Percentiles rank a stretch among this genome's conserved stretches.
These are phyloP conservation scores for Cephus spinipes DNA, from an alignment of 2,888 invertebrate species.

Conservation along the genomic window DNA sequence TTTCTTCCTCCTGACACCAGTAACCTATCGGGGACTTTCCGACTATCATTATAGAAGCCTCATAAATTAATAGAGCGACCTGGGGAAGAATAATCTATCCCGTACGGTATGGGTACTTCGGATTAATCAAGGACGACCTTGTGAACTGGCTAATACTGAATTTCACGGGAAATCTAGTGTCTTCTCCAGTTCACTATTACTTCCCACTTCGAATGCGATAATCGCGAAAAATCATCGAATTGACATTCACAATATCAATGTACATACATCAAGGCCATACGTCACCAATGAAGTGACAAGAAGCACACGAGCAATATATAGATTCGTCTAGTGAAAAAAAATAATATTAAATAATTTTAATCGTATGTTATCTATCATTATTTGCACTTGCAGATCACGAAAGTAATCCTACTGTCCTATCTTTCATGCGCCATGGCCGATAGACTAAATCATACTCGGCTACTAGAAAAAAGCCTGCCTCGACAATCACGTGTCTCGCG, in stretches of 20 bases:
- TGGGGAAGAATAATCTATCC: conserved; percentile 46
- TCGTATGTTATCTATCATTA: background rate
- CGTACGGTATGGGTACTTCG: conserved; percentile 40
- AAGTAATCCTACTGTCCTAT: conserved; percentile 28
- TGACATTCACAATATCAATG: background rate
- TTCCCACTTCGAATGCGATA: background rate
- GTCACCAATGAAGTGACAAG: background rate
- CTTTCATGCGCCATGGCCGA: conserved; percentile 24
- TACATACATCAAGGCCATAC: background rate
- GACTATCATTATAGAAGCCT: conserved; percentile 11
- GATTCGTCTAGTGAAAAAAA: background rate
- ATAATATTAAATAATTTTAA: background rate
- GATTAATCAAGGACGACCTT: conserved; percentile 56
- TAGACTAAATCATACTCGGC: conserved; percentile 35
- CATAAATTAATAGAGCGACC: conserved; percentile 36
- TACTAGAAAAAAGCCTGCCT: conserved; percentile 22
- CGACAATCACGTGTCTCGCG: background rate
- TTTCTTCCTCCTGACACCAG: background rate
- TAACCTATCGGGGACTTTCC: background rate
- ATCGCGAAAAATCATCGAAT: background rate
- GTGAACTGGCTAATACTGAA: conserved; percentile 49
- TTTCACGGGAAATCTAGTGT: conserved; percentile 44
- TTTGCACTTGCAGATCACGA: conserved; percentile 31
- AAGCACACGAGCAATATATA: background rate
- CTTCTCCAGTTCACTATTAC: conserved; percentile 9